Evolutionary conservation across 2,888 invertebrate genomes (phyloP), one percentile per base, ranked within the genome.

Genomic region (Hedychridium roseum): DNA sequence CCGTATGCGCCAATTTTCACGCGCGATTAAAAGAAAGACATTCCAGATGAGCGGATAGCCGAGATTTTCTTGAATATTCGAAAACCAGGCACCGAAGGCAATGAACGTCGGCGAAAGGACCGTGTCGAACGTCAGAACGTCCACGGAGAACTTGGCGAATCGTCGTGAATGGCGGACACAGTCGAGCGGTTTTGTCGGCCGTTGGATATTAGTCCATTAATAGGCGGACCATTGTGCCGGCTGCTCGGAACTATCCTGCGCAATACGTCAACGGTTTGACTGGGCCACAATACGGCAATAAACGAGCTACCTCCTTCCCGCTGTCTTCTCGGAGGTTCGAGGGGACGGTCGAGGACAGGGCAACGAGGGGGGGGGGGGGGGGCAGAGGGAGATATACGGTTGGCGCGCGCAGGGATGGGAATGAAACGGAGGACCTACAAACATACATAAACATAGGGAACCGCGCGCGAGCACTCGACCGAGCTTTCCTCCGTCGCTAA

Each of bases 191-290:
- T 64, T 64, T 60, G 63, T 58, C 51, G n/a, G n/a, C 44, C 50
- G 44, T 36, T 34, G 60, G 63, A 64, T 66, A 66, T 64, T 66
- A 63, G 66, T 64, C 64, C 50, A 63, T 64, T 64, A 60, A 63
- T 56, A n/a, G n/a, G 64, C 64, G 41, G 54, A 50, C 52, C 58
- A 64, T 63, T 63, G 60, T 63, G 51, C 40, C 45, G 49, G 51
- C 52, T 49, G 53, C 45, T 56, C 64, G 58, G 60, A n/a, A n/a
- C n/a, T n/a, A n/a, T n/a, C n/a, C n/a, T n/a, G n/a, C n/a, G n/a
- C 66, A 60, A 64, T 66, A 64, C 65, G 65, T 65, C 65, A 66
- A 64, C 60, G 64, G 60, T 64, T 66, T 61, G 66, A 64, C 54
- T 66, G 46, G 46, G 60, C 66, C 51, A 59, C 65, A 66, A 66